phyloP scores from a whole-genome alignment of 2,888 invertebrate species.

The Belgica antarctica region DNA sequence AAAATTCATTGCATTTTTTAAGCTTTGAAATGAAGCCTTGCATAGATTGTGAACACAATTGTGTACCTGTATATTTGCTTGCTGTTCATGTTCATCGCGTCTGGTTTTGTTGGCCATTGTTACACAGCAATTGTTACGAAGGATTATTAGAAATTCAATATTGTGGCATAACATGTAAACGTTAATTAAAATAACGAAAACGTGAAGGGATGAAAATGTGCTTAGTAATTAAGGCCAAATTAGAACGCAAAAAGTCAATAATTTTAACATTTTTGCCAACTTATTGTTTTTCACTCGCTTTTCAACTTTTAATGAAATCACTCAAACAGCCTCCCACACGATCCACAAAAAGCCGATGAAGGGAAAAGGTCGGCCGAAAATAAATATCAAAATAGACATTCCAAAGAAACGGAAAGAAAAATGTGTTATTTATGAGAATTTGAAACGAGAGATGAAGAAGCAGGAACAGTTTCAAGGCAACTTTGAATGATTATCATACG shows the following conservation, averaged over 20 bases:
- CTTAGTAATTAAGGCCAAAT: not conserved
- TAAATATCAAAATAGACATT: conserved; percentile 21
- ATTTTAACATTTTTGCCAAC: conserved; percentile 13
- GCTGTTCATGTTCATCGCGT: no score
- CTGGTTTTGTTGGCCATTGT: no score
- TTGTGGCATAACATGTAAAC: conserved; percentile 19
- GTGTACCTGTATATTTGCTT: no score
- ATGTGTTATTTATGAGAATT: conserved; percentile 38
- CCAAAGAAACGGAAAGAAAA: conserved; percentile 17
- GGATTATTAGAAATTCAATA: conserved; percentile 16
- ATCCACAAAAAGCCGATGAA: not conserved
- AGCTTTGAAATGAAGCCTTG: no score
- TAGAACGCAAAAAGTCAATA: conserved; percentile 22
- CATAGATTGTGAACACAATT: no score
- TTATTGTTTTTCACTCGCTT: not conserved
- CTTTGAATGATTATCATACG: no score
- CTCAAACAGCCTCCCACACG: conserved; percentile 17
- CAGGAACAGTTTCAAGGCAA: conserved; percentile 11
- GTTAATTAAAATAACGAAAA: conserved; percentile 13
- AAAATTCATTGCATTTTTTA: no score
- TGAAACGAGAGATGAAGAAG: conserved; percentile 2
- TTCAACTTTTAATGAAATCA: conserved; percentile 10
- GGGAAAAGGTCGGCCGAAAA: conserved; percentile 2
- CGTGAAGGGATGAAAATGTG: not conserved
- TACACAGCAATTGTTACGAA: not conserved